Evolutionary conservation across 2,113 vertebrate species (phyloP).

Genomic region (Ceyx margarethae): DNA sequence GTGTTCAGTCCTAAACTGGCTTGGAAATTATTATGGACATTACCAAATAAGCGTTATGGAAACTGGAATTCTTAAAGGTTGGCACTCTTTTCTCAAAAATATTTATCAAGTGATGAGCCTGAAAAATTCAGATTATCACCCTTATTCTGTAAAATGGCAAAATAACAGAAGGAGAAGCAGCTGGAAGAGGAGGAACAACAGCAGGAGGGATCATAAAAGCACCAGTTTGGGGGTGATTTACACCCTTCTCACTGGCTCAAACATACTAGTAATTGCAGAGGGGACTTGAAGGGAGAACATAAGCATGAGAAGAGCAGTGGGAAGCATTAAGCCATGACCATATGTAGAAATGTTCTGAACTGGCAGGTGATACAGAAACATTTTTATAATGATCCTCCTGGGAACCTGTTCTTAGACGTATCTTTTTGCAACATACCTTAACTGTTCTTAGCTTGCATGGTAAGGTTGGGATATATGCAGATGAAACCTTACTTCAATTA

Average conservation of each 20-base stretch:
- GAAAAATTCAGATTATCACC: slow-evolving; percentile 30
- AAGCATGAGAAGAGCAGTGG: not conserved
- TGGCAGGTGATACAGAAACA: not conserved
- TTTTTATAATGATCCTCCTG: not conserved
- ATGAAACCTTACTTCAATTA: not conserved
- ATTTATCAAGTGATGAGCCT: slow-evolving; percentile 12
- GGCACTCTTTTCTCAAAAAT: slow-evolving; percentile 4
- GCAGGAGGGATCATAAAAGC: slow-evolving; percentile 48
- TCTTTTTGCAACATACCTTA: not conserved
- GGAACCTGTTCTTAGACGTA: not conserved
- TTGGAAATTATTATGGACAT: slow-evolving; percentile 17
- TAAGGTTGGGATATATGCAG: not conserved
- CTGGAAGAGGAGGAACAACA: slow-evolving; percentile 48
- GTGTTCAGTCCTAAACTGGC: not conserved
- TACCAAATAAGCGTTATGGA: not conserved
- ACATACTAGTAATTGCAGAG: not conserved
- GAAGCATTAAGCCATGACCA: not conserved
- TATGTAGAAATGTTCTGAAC: slow-evolving; percentile 13
- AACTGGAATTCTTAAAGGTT: slow-evolving; percentile 4
- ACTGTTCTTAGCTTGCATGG: not conserved
- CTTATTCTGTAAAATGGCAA: slow-evolving; percentile 20
- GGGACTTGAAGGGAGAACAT: not conserved
- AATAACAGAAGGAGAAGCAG: slow-evolving; percentile 60
- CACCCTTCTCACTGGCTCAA: not conserved
- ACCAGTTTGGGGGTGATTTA: slow-evolving; percentile 52